phyloP scores from a whole-genome alignment of 1,140 invertebrate species.

The Drosophila leontia region DNA sequence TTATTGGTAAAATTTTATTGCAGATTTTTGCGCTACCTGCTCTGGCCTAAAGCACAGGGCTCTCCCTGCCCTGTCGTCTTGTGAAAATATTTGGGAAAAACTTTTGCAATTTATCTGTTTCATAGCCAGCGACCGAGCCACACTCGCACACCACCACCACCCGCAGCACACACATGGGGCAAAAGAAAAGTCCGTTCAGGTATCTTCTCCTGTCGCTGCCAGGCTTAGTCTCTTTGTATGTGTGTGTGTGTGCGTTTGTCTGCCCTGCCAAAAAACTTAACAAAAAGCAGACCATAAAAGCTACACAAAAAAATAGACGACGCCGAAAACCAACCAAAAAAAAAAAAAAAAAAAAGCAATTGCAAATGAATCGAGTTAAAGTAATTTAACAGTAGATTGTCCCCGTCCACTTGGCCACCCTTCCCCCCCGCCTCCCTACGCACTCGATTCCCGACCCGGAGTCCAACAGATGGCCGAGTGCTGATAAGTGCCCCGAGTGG shows the following conservation, averaged over 20 bases:
- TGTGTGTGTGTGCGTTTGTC: conserved; percentile 9
- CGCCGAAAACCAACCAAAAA: conserved; percentile 12
- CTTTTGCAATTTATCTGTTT: conserved; percentile 83
- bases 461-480: conserved; percentile 56
- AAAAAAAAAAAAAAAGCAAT: conserved; percentile 57
- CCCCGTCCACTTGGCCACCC: conserved; percentile 6
- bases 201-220: conserved; percentile 72
- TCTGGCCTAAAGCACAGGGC: conserved; percentile 3
- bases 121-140: conserved; percentile 72
- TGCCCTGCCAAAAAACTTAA: neutral
- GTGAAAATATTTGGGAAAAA: conserved; percentile 82
- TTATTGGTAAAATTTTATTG: conserved; percentile 84
- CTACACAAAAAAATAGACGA: conserved; percentile 23
- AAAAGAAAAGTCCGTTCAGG: conserved; percentile 49
- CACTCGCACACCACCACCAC: conserved; percentile 16
- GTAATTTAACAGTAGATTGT: conserved; percentile 77
- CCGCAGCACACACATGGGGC: too few relatives aligned
- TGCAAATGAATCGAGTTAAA: conserved; percentile 80
- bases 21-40: conserved; percentile 72
- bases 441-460: neutral
- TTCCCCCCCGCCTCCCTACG: neutral
- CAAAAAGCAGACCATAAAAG: conserved; percentile 3
- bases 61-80: conserved; percentile 56
- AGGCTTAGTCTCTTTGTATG: conserved; percentile 41
- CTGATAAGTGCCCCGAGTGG: conserved; percentile 52